Evolutionary conservation across 2,113 vertebrate genomes (phyloP).

Genomic region (Hippopotamus amphibius): DNA sequence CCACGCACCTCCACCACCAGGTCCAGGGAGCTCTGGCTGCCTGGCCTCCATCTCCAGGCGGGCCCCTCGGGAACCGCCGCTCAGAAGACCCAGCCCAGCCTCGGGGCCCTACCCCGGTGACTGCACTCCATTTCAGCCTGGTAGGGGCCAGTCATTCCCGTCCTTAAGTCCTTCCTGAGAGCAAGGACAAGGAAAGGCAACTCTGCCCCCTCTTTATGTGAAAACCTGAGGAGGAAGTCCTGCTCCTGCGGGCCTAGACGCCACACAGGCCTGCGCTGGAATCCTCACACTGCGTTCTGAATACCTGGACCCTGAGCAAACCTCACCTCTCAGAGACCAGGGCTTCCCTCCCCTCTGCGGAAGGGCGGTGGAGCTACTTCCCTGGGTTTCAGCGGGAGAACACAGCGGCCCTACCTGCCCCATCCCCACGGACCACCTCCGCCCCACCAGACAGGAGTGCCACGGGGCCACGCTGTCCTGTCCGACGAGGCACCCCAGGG

Average conservation of each 20-base stretch:
- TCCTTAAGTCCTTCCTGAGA: background rate
- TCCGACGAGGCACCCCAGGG: background rate
- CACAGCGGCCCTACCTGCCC: rapidly evolving
- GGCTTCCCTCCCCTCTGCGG: background rate
- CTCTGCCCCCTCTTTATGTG: background rate
- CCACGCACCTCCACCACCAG: background rate
- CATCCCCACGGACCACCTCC: background rate
- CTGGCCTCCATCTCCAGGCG: background rate
- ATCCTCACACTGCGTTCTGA: background rate
- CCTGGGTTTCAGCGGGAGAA: background rate
- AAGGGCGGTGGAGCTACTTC: background rate
- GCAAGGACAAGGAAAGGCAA: background rate
- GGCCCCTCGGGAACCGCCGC: background rate
- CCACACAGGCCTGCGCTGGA: background rate
- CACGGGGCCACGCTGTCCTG: too few relatives aligned
- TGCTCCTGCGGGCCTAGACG: background rate
- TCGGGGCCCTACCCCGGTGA: background rate
- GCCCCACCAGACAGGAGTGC: background rate
- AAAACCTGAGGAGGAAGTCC: background rate
- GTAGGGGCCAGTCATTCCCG: background rate
- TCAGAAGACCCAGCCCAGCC: too few relatives aligned
- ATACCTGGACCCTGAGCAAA: background rate
- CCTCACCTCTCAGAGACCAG: background rate
- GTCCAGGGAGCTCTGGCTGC: background rate
- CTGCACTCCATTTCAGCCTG: background rate